Conservation (phyloP, 2,888 invertebrate genomes). For the Gerris lacustris region DNA sequence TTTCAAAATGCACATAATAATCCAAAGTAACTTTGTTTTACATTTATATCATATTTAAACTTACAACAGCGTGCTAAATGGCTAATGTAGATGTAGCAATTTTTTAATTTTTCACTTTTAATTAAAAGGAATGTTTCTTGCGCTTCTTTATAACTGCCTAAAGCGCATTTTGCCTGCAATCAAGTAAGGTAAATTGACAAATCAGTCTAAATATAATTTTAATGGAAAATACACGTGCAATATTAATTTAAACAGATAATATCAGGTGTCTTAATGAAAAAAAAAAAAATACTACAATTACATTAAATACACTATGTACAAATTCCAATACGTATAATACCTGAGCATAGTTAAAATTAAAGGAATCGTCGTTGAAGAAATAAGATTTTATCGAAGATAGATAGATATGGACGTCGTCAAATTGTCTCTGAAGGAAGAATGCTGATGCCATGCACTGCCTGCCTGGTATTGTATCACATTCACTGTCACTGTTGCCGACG, state of each 20-base stretch:
- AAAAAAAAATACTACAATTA: too few species aligned
- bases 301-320: too few species aligned
- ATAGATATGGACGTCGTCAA: slow-evolving; percentile 91
- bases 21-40: too few species aligned
- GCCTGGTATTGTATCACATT: slow-evolving; percentile 95
- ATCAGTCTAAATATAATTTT: too few species aligned
- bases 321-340: slow-evolving; percentile 33
- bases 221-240: too few species aligned
- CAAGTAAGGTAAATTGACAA: not conserved
- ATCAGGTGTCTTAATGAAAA: too few species aligned
- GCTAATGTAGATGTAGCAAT: slow-evolving; percentile 74
- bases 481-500: slow-evolving; percentile 90
- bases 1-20: too few species aligned
- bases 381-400: slow-evolving; percentile 95
- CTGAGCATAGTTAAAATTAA: slow-evolving; percentile 79
- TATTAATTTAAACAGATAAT: too few species aligned
- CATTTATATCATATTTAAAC: slow-evolving; percentile 31
- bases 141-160: slow-evolving; percentile 86
- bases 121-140: slow-evolving; percentile 80
- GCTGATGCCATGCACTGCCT: slow-evolving; percentile 97
- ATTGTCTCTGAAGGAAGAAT: slow-evolving; percentile 86
- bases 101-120: slow-evolving; percentile 67
- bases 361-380: slow-evolving; percentile 75
- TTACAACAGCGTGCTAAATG: slow-evolving; percentile 73
- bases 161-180: slow-evolving; percentile 69